Evolutionary conservation across 1,140 invertebrate species (phyloP), one percentile per base, ranked within the genome.

Genomic region (Drosophila pseudoananassae): DNA sequence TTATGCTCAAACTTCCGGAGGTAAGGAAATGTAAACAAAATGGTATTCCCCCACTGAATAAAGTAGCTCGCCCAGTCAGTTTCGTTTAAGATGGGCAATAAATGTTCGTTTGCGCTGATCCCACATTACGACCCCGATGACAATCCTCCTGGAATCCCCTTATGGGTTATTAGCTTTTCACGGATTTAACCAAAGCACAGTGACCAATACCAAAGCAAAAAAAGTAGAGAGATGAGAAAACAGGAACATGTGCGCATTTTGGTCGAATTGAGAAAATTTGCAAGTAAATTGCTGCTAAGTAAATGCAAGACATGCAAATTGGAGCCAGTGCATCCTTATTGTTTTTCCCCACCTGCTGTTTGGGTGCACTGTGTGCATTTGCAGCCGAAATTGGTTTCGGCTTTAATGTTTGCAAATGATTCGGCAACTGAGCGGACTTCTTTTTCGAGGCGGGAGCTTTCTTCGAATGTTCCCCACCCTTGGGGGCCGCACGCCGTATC

Each of bases 381-480:
- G 69, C 53, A 74, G 63, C 63, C 17, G 70, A 75, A 70, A 90
- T 81, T 69, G 81, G 89, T 80, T 94, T 94, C 3, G 94, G 94
- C 69, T 94, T 93, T 31, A 96, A 81, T 71, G 92, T 93, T 88
- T 95, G 94, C 91, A 95, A 90, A 92, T 95, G 94, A 92, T 95
- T 96, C 0, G 94, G 93, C 15, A 95, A 31, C 65, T 70, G 87
- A 8, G 74, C 43, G 5, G 14, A 27, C 66, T 71, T 76, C 40
- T 81, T 72, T 50, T 76, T 83, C 23, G 69, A 38, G 6, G 53
- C 63, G 0, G 36, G 36, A 7, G 38, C 29, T 17, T 43, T 43
- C 2, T 55, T 14, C 10, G 60, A 56, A 4, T 68, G 43, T 5
- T 20, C 27, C 10, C 64, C 47, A 4, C 47, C 31, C 63, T 91